These are phyloP conservation scores for Asobara japonica DNA, from an alignment of 1,140 invertebrate genomes.

Conservation along the genomic window DNA sequence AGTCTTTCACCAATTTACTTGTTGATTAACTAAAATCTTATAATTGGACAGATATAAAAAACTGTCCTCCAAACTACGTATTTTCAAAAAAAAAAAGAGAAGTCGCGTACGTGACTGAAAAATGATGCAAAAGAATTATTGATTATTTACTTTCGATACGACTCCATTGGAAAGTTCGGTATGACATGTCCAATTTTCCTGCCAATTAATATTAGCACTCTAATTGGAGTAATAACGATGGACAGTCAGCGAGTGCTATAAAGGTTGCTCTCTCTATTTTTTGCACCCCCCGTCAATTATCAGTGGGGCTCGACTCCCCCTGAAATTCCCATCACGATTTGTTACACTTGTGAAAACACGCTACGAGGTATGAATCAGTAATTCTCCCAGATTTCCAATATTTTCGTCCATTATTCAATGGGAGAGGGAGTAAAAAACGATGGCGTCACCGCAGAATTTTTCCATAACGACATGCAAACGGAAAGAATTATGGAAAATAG, in stretches of 20 bases:
- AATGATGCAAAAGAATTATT: neutral
- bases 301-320: neutral
- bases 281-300: slow-evolving; percentile 23
- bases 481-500: neutral
- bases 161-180: neutral
- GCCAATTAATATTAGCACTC: neutral
- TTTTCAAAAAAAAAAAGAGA: no score
- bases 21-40: no score
- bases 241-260: neutral
- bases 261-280: no score
- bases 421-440: neutral
- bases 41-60: no score
- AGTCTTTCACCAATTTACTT: no score
- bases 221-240: slow-evolving; percentile 22
- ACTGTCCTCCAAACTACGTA: no score
- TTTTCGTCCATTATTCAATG: neutral
- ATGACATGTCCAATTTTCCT: neutral
- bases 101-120: neutral
- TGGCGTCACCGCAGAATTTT: neutral
- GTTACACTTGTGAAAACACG: slow-evolving; percentile 6
- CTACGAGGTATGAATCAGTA: neutral
- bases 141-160: neutral
- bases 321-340: slow-evolving; percentile 21
- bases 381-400: neutral
- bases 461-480: neutral